phyloP scores from a whole-genome alignment of 1,140 invertebrate species.

The Tetramorium parvispinum region DNA sequence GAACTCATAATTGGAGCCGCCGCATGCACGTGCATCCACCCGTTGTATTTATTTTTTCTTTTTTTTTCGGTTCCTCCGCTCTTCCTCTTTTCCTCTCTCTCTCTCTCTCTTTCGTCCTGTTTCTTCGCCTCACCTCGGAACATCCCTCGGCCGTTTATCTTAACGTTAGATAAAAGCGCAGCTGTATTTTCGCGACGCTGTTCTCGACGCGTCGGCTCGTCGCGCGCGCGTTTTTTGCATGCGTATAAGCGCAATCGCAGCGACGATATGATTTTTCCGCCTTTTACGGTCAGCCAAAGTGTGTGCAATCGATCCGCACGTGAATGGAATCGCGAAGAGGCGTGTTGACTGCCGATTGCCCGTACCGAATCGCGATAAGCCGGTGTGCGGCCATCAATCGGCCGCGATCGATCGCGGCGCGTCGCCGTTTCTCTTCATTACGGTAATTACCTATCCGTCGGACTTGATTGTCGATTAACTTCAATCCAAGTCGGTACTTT shows the following conservation, averaged over 20 bases:
- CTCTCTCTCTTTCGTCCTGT: background rate
- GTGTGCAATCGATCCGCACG: constrained; percentile 19
- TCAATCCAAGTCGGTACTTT: constrained; percentile 21
- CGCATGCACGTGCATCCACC: constrained; percentile 24
- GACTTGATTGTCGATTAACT: constrained; percentile 18
- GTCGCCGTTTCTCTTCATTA: background rate
- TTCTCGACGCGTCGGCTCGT: too few species aligned
- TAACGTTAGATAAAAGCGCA: constrained; percentile 52
- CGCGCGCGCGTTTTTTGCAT: background rate
- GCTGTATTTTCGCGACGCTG: background rate
- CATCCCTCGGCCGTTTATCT: constrained; percentile 58
- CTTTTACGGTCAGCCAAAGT: background rate
- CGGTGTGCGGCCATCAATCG: constrained; percentile 9
- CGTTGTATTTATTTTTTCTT: constrained; percentile 24
- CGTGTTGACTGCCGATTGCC: background rate
- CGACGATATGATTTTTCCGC: background rate
- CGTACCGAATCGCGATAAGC: background rate
- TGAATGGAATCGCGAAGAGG: constrained; percentile 8
- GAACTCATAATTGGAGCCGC: constrained; percentile 70
- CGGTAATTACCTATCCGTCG: constrained; percentile 3
- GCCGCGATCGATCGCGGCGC: background rate
- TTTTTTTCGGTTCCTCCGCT: constrained; percentile 15
- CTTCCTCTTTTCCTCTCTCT: background rate
- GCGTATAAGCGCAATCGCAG: background rate
- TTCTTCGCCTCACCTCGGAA: background rate